A percentile compares a stretch with the other conserved stretches of the same genome.
phyloP scores from a whole-genome alignment of 2,113 vertebrate species.

The Tetrax tetrax region DNA sequence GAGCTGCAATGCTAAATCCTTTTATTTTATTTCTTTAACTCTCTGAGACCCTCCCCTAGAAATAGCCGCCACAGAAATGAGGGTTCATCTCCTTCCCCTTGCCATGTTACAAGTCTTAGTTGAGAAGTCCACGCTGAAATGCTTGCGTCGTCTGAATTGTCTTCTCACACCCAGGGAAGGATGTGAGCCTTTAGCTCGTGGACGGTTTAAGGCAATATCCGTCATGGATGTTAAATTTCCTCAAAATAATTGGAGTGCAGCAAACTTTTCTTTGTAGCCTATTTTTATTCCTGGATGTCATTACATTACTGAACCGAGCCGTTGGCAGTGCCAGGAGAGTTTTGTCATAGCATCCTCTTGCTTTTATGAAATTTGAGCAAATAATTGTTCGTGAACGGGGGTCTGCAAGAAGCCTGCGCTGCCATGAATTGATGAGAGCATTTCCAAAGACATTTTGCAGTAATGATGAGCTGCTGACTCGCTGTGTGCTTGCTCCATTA shows the following conservation, averaged over 20 bases:
- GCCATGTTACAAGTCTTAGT: background rate
- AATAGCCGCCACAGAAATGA: background rate
- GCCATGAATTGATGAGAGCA: constrained; percentile 40
- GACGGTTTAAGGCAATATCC: background rate
- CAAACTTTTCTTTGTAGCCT: constrained; percentile 32
- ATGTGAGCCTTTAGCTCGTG: background rate
- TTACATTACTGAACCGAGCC: constrained; percentile 67
- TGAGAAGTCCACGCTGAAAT: background rate
- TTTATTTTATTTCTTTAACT: background rate
- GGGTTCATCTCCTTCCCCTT: background rate
- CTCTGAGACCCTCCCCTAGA: background rate
- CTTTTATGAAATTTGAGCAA: constrained; percentile 72
- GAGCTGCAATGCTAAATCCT: background rate
- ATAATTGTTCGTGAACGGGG: constrained; percentile 65
- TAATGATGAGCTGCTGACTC: constrained; percentile 49
- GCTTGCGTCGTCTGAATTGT: background rate
- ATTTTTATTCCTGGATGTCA: constrained; percentile 64
- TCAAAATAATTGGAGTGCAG: background rate
- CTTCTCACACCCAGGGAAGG: background rate
- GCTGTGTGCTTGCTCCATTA: background rate
- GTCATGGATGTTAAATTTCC: constrained; percentile 4
- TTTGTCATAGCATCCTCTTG: constrained; percentile 64
- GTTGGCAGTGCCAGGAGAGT: constrained; percentile 51
- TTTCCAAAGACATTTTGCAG: constrained; percentile 60
- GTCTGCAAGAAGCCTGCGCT: constrained; percentile 56